A percentile compares a stretch with the other conserved stretches of the same genome.
Conservation (phyloP, 2,888 invertebrate species). For the Agapostemon virescens region DNA sequence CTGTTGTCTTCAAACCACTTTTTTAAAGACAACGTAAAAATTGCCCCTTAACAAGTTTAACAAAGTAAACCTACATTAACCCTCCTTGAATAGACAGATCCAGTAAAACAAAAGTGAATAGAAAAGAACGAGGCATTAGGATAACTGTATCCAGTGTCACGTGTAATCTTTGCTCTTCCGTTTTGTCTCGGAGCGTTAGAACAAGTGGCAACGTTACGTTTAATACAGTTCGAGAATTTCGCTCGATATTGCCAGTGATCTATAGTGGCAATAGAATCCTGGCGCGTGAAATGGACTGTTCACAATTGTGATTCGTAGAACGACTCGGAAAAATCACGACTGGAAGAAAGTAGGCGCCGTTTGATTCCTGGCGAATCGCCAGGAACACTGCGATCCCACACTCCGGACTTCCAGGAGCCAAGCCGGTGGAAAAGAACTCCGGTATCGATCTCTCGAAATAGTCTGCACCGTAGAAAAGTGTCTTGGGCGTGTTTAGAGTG, state of each 20-base stretch:
- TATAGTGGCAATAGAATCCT: constrained; percentile 9
- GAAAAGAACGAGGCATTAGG: neutral
- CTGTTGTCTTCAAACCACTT: no score
- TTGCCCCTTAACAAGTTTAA: neutral
- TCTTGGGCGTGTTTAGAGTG: constrained; percentile 41
- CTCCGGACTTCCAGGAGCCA: constrained; percentile 59
- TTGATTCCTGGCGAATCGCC: constrained; percentile 63
- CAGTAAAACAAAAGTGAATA: neutral
- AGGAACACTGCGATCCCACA: constrained; percentile 63
- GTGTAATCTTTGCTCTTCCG: neutral
- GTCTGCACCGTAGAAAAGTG: constrained; percentile 38
- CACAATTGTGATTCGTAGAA: constrained; percentile 60
- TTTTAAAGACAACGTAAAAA: neutral
- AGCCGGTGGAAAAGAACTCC: constrained; percentile 40
- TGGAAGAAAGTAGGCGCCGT: constrained; percentile 66
- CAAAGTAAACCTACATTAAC: no score
- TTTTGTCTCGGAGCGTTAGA: neutral
- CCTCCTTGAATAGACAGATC: neutral
- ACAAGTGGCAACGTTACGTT: constrained; percentile 15
- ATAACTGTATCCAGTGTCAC: no score
- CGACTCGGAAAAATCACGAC: constrained; percentile 56
- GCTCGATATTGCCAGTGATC: constrained; percentile 35
- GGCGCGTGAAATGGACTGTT: constrained; percentile 40
- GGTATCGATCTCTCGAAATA: constrained; percentile 60
- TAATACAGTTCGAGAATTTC: neutral